Percentiles rank a stretch among this genome's conserved stretches.
phyloP scores from a whole-genome alignment of 2,888 invertebrate genomes.

The Aleiodes leptofemur region DNA sequence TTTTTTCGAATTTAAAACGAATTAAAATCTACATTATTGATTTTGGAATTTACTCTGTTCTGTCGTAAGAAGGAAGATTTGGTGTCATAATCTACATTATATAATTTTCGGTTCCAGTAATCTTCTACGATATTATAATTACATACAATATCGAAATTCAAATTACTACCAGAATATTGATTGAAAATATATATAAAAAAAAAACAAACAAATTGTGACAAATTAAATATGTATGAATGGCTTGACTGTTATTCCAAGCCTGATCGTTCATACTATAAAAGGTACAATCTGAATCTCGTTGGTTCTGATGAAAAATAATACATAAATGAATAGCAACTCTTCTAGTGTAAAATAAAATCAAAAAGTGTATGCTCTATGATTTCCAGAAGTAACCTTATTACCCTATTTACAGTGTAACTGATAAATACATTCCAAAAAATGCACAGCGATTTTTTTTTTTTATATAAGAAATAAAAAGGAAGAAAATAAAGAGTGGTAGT shows the following conservation, averaged over 20 bases:
- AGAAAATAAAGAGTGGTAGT: no score
- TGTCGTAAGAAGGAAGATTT: not conserved
- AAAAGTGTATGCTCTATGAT: conserved; percentile 19
- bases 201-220: no score
- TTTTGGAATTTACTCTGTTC: not conserved
- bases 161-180: no score
- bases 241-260: no score
- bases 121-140: conserved; percentile 8
- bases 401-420: conserved; percentile 31
- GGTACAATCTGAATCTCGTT: not conserved
- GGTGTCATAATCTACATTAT: no score
- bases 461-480: no score
- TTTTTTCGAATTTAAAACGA: no score
- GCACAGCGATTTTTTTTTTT: not conserved
- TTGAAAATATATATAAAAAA: no score
- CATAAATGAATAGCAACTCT: not conserved
- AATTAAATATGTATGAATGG: no score
- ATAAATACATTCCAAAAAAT: conserved; percentile 28
- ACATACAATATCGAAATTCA: conserved; percentile 20
- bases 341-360: conserved; percentile 9
- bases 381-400: conserved; percentile 17
- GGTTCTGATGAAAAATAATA: not conserved
- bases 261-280: no score
- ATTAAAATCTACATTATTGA: not conserved
- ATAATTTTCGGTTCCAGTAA: no score